These are phyloP conservation scores for Poeciliopsis prolifica DNA, from an alignment of 2,113 vertebrate species.

Conservation along the genomic window DNA sequence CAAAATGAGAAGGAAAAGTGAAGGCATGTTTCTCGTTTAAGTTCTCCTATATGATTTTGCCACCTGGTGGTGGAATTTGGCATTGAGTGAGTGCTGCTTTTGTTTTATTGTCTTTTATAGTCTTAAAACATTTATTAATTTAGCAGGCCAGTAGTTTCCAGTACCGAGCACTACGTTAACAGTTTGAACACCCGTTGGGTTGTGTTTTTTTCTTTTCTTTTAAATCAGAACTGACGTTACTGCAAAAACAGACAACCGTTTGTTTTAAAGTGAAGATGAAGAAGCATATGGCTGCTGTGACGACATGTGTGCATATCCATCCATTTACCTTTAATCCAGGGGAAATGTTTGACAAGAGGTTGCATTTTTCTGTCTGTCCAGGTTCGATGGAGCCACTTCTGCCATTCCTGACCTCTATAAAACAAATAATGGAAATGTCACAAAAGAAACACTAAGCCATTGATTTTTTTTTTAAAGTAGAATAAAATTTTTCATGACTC, in stretches of 20 bases:
- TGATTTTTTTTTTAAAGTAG: constrained; percentile 1
- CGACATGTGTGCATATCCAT: constrained; percentile 46
- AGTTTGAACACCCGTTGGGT: constrained; percentile 33
- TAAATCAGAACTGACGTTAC: constrained; percentile 46
- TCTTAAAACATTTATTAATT: constrained; percentile 41
- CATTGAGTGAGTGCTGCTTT: constrained; percentile 61
- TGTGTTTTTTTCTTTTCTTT: constrained; percentile 19
- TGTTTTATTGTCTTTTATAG: constrained; percentile 52
- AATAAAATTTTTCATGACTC: background rate
- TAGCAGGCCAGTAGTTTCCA: constrained; percentile 55
- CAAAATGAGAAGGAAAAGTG: constrained; percentile 27
- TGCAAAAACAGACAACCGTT: constrained; percentile 42
- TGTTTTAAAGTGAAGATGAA: constrained; percentile 48
- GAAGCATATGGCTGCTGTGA: constrained; percentile 20
- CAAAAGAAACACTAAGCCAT: constrained; percentile 54
- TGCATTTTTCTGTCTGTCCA: constrained; percentile 29
- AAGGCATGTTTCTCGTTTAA: constrained; percentile 58
- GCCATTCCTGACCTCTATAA: constrained; percentile 31
- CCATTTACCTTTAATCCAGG: constrained; percentile 50
- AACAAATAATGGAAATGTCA: constrained; percentile 14
- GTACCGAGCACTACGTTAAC: constrained; percentile 42
- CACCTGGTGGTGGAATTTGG: constrained; percentile 66
- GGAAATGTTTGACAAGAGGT: constrained; percentile 51
- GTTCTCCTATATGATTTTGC: constrained; percentile 56
- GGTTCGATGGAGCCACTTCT: constrained; percentile 21